Base-by-base conservation (phyloP, 2,113 vertebrate genomes). In the Formicarius rufipectus region DNA sequence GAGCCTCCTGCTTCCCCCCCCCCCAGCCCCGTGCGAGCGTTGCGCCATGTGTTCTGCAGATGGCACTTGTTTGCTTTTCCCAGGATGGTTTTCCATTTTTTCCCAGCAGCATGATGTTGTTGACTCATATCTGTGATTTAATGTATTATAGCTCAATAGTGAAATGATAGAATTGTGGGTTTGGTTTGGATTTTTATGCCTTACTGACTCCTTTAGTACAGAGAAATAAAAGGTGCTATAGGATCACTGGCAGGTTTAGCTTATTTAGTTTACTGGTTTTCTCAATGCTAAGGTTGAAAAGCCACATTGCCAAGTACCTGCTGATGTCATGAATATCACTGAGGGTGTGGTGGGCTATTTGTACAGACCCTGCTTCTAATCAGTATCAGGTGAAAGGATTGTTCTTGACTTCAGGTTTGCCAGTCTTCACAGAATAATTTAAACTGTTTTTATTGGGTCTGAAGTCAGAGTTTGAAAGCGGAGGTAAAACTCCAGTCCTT, bases 81-180 rank as follows among this genome's bases (percentile, higher is more conserved):
- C 91, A 93, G 73, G 74, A 40, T 28, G 64, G 47, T 63, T 92
- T 84, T 56, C 73, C 73, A 37, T 81, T 93, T 93, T 92, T 97
- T 94, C 96, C 89, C 93, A 97, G 80, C 93, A 97, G 90, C 89
- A 44, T 84, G 96, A 16, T 81, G 30, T 37, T 93, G 30, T 90
- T 92, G 56, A 84, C 56, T 95, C 76, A 4, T 78, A 64, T 60
- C 39, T 88, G 5, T 39, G 59, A 64, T 81, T 92, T 90, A 67
- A 92, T 84, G 14, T 24, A 18, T 45, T 86, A 12, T n/a, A 71
- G 31, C 47, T 84, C 56, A 81, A 42, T 37, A 87, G 59, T 47
- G 68, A 95, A 86, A 78, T 68, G 42, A 30, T 56, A 50, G 37
- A 53, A 40, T 94, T 81, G 35, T 39, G 9, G 18, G 5, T 50